Conservation (phyloP, 2,113 vertebrate genomes). For the Lagenorhynchus albirostris region DNA sequence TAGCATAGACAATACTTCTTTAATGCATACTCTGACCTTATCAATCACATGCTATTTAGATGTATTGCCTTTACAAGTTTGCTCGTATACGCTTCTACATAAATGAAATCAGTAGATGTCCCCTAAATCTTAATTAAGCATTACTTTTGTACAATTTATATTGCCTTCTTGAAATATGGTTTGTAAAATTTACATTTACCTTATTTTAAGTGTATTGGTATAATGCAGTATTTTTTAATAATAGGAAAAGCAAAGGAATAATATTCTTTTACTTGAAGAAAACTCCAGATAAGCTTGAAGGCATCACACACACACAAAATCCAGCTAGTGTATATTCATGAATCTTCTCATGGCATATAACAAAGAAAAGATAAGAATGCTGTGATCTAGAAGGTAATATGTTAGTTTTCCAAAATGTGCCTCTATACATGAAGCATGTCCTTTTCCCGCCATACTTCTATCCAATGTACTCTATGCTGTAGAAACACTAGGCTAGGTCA, state of each 20-base stretch:
- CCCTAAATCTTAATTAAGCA: not conserved
- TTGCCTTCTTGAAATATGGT: not conserved
- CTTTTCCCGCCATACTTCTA: not conserved
- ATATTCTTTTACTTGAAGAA: not conserved
- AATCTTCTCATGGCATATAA: not conserved
- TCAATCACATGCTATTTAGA: not conserved
- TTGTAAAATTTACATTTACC: not conserved
- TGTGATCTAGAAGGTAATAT: not conserved
- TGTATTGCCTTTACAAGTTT: not conserved
- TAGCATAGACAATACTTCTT: not conserved
- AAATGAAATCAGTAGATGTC: not conserved
- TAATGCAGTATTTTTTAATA: not conserved
- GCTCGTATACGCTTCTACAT: not conserved
- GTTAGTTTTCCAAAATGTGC: not conserved
- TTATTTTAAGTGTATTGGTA: not conserved
- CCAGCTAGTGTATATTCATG: not conserved
- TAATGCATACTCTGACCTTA: not conserved
- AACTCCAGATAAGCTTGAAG: not conserved
- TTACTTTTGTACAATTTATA: constrained; percentile 12
- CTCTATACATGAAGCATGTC: not conserved
- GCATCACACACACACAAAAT: not conserved
- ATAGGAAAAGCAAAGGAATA: not conserved
- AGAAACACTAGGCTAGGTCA: not conserved
- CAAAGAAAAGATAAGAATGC: not conserved
- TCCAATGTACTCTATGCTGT: not conserved